phyloP scores from a whole-genome alignment of 2,888 invertebrate genomes.

The Pachydiplax longipennis region DNA sequence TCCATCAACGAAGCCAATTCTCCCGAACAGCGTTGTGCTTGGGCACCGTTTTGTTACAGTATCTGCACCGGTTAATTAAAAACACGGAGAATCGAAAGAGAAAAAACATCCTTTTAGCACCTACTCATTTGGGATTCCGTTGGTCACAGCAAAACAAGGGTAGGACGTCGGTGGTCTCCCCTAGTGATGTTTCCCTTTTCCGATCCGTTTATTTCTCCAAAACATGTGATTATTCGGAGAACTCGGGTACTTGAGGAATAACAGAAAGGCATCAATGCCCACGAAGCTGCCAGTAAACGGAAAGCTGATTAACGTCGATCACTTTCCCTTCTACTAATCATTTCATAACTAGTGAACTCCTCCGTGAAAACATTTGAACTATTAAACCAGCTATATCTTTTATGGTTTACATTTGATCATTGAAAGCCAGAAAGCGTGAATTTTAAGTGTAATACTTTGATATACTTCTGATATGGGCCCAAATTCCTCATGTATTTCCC shows the following conservation, averaged over 20 bases:
- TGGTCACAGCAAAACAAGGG: neutral
- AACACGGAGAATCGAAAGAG: neutral
- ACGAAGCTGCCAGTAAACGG: too few relatives aligned
- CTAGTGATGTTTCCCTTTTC: neutral
- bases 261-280: too few relatives aligned
- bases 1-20: neutral
- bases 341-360: too few relatives aligned
- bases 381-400: too few relatives aligned
- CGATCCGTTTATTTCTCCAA: neutral
- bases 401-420: too few relatives aligned
- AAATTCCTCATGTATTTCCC: too few relatives aligned
- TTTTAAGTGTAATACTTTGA: too few relatives aligned
- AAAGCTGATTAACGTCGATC: too few relatives aligned
- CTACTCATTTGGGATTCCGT: conserved; percentile 7
- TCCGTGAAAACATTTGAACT: too few relatives aligned
- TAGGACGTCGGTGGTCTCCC: neutral
- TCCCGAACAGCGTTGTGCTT: neutral
- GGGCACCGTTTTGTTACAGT: neutral
- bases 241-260: neutral
- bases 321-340: too few relatives aligned
- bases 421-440: too few relatives aligned
- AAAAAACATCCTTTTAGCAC: conserved; percentile 1
- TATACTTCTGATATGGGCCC: too few relatives aligned
- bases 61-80: conserved; percentile 8
- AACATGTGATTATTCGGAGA: neutral